Base-by-base conservation (phyloP, 2,888 invertebrate species). In the Drosophila siamana region DNA sequence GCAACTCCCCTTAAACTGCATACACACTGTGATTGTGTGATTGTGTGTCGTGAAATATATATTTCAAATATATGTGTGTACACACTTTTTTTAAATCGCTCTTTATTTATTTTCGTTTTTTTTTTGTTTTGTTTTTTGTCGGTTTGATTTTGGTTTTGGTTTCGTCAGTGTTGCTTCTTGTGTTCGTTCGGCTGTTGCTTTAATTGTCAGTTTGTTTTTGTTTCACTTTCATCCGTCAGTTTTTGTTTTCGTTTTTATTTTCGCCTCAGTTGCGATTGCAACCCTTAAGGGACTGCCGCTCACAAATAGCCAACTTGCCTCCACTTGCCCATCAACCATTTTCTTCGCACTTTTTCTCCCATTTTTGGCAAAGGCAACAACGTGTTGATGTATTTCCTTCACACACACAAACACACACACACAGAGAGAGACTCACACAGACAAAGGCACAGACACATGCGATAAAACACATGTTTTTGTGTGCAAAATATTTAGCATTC, bases 331-430 rank as follows among this genome's bases (percentile, higher is more conserved):
- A 19, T 19, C 19, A 3, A 1, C 40, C 48, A 55, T 47, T 43
- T 28, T 54, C 11, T 60, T 57, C 65, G 40, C 44, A 51, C 66
- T 38, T 41, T 47, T 56, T 50, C 50, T 48, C 52, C 50, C 63
- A 40, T 51, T 69, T 62, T 64, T 62, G 75, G 85, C 65, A 74
- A 68, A 41, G 26, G 40, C 59, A 65, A 24, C 76, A 81, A 86
- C 86, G 60, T 80, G 81, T 86, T 82, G 86, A 86, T 83, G 77
- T 69, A 68, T 78, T 56, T 71, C 44, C 63, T 48, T 30, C 19
- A 38, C 56, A 22, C 52, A 59, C 47, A 43, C 22, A 24, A 16
- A 44, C 40, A 50, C 41, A 51, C 40, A 44, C 13, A 38, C 40
- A 26, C 30, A n/a, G n/a, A n/a, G n/a, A n/a, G 41, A 41, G 30